These are phyloP conservation scores for Dendrolimus houi DNA, from an alignment of 2,888 invertebrate genomes.

Conservation along the genomic window DNA sequence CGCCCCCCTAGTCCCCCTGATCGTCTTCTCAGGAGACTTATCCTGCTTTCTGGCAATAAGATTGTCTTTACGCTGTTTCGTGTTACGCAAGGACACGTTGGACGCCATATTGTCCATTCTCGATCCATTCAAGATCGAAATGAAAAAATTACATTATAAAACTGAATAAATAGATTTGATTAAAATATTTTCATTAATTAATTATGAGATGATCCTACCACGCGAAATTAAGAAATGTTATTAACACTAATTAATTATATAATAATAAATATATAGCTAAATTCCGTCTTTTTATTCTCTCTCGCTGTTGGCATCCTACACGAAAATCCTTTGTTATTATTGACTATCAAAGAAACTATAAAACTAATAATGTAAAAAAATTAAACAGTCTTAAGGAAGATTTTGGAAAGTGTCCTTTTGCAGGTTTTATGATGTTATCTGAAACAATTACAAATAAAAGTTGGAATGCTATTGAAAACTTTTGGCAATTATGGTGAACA, in stretches of 20 bases:
- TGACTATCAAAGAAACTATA: conserved; percentile 39
- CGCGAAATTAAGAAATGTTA: conserved; percentile 25
- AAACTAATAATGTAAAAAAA: conserved; percentile 38
- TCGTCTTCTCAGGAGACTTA: conserved; percentile 71
- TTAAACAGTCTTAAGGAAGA: conserved; percentile 70
- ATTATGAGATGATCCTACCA: conserved; percentile 6
- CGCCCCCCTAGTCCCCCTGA: conserved; percentile 62
- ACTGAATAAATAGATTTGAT: conserved; percentile 27
- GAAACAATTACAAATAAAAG: conserved; percentile 32
- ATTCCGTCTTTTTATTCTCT: conserved; percentile 72
- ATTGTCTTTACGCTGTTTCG: conserved; percentile 68
- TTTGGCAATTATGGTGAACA: no score
- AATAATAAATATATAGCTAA: conserved; percentile 62
- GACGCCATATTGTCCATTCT: conserved; percentile 71
- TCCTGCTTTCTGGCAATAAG: conserved; percentile 70
- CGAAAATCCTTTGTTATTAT: conserved; percentile 32
- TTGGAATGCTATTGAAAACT: no score
- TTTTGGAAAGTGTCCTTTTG: conserved; percentile 67
- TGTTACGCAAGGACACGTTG: conserved; percentile 55
- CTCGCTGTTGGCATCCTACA: conserved; percentile 62
- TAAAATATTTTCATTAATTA: conserved; percentile 12
- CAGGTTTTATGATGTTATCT: conserved; percentile 60
- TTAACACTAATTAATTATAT: conserved; percentile 43
- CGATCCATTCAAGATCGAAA: conserved; percentile 29
- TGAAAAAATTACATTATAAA: conserved; percentile 10